phyloP scores from a whole-genome alignment of 2,888 invertebrate species.

The Aphrophora alni region DNA sequence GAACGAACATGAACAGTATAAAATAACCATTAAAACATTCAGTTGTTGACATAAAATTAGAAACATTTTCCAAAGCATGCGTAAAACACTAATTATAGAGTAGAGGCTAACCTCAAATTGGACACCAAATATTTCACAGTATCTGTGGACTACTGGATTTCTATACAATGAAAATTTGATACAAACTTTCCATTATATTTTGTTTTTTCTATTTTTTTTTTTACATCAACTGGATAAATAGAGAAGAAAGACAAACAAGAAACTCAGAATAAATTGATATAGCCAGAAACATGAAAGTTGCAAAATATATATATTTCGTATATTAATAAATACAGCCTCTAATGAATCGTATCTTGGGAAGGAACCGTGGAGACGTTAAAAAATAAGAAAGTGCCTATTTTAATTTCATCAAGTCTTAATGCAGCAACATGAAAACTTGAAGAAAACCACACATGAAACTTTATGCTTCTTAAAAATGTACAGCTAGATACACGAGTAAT shows the following conservation, averaged over 20 bases:
- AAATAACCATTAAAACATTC: background rate
- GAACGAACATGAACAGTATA: background rate
- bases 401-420: background rate
- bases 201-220: background rate
- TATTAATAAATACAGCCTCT: background rate
- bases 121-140: background rate
- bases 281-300: background rate
- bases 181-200: constrained; percentile 2
- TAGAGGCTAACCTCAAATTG: background rate
- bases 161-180: constrained; percentile 2
- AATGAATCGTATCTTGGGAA: background rate
- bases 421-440: background rate
- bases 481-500: too few species aligned
- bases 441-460: background rate
- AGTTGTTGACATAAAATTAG: background rate
- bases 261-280: background rate
- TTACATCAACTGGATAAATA: background rate
- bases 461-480: too few species aligned
- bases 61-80: background rate
- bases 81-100: background rate
- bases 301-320: background rate
- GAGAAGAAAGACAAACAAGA: background rate
- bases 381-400: background rate
- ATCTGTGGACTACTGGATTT: background rate
- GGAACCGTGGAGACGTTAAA: too few species aligned